phyloP scores from a whole-genome alignment of 2,797 vertebrate species.

The Astyanax mexicanus region DNA sequence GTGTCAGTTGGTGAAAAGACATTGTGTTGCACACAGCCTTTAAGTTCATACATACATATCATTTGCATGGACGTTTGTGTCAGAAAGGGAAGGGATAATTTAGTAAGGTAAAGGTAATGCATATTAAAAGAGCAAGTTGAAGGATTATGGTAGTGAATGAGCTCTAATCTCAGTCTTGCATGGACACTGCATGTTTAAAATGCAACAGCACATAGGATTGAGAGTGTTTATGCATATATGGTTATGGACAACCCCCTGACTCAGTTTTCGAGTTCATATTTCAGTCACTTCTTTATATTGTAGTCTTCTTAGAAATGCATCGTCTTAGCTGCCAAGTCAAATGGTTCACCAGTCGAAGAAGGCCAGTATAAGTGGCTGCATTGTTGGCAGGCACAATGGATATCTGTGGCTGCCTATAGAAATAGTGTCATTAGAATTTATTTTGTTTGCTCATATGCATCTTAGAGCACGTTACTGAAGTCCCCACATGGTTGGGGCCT shows the following conservation, averaged over 20 bases:
- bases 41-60: conserved; percentile 81
- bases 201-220: conserved; percentile 76
- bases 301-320: conserved; percentile 34
- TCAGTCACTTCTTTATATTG: conserved; percentile 30
- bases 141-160: conserved; percentile 63
- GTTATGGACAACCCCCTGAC: conserved; percentile 33
- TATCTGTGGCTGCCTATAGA: conserved; percentile 12
- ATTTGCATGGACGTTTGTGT: conserved; percentile 84
- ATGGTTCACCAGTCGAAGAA: conserved; percentile 3
- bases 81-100: conserved; percentile 47
- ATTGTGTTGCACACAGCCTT: conserved; percentile 63
- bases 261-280: conserved; percentile 67
- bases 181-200: conserved; percentile 87
- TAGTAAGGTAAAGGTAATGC: conserved; percentile 22
- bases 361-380: conserved; percentile 5
- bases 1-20: conserved; percentile 19
- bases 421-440: neutral
- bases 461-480: neutral
- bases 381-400: conserved; percentile 1
- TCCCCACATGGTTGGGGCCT: neutral
- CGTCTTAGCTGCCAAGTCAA: conserved; percentile 32
- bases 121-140: conserved; percentile 41
- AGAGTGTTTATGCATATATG: conserved; percentile 66
- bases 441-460: neutral
- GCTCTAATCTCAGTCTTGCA: conserved; percentile 81